These are phyloP conservation scores for Latrodectus hesperus DNA, from an alignment of 2,888 invertebrate species.

Conservation along the genomic window DNA sequence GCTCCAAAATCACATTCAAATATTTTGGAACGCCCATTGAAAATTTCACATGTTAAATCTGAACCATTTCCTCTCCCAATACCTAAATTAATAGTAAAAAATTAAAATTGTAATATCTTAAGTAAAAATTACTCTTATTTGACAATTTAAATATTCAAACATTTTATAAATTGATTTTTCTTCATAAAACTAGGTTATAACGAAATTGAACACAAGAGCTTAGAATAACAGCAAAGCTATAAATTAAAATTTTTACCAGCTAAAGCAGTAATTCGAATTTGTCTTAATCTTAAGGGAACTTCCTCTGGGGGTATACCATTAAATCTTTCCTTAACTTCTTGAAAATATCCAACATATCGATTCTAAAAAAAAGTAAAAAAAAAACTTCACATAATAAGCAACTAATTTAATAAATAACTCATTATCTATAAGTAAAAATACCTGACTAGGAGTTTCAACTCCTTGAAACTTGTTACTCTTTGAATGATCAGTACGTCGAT, in stretches of 20 bases:
- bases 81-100: conserved; percentile 71
- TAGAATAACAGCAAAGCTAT: background rate
- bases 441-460: conserved; percentile 78
- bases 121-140: too few relatives aligned
- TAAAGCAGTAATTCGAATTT: conserved; percentile 75
- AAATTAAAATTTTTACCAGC: conserved; percentile 72
- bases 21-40: conserved; percentile 73
- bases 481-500: conserved; percentile 76
- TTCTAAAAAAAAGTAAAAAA: conserved; percentile 73
- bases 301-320: conserved; percentile 74
- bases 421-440: conserved; percentile 67
- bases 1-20: conserved; percentile 75
- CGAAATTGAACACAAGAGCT: background rate
- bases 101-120: background rate
- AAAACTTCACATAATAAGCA: background rate
- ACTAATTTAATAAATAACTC: background rate
- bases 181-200: background rate
- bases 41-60: conserved; percentile 75
- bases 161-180: background rate
- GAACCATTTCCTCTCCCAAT: conserved; percentile 76
- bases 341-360: conserved; percentile 77
- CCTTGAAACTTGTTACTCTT: conserved; percentile 77
- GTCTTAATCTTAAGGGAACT: conserved; percentile 73
- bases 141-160: background rate
- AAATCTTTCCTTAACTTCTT: conserved; percentile 75